phyloP scores from a whole-genome alignment of 2,113 vertebrate species.

The Melanostigma gelatinosum region DNA sequence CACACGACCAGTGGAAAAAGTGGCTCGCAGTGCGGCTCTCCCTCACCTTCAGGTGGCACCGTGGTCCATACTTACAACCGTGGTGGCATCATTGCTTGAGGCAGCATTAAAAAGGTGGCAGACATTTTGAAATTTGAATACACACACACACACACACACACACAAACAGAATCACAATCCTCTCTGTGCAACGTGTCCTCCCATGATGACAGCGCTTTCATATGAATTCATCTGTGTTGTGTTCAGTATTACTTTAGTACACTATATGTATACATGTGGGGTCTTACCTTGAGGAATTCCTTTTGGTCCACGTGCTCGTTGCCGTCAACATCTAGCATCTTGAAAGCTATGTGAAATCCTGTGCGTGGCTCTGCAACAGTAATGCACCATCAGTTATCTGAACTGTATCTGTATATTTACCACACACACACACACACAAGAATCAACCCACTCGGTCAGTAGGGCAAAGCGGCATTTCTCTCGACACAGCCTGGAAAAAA shows the following conservation, averaged over 20 bases:
- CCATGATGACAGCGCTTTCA: background rate
- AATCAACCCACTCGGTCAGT: background rate
- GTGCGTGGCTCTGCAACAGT: constrained; percentile 90
- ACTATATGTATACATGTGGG: background rate
- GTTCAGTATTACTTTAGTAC: background rate
- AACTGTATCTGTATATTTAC: background rate
- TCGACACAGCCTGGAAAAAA: background rate
- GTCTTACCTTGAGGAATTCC: constrained; percentile 94
- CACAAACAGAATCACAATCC: constrained; percentile 5
- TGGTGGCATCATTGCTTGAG: constrained; percentile 30
- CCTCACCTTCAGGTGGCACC: constrained; percentile 62
- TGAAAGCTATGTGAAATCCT: constrained; percentile 97
- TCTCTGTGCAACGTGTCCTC: background rate
- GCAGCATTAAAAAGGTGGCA: constrained; percentile 70
- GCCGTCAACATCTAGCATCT: constrained; percentile 96
- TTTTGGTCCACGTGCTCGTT: constrained; percentile 96
- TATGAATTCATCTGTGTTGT: background rate
- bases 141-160: constrained; percentile 4
- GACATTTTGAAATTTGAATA: constrained; percentile 42
- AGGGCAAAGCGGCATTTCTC: background rate
- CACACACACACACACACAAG: too few species aligned
- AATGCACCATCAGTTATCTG: constrained; percentile 18
- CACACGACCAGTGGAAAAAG: constrained; percentile 27
- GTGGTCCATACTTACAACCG: constrained; percentile 58
- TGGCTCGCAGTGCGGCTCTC: constrained; percentile 13